Percentiles rank a stretch among this genome's conserved stretches.
Conservation (phyloP, 1,140 invertebrate genomes). For the Brachystomella parvula region DNA sequence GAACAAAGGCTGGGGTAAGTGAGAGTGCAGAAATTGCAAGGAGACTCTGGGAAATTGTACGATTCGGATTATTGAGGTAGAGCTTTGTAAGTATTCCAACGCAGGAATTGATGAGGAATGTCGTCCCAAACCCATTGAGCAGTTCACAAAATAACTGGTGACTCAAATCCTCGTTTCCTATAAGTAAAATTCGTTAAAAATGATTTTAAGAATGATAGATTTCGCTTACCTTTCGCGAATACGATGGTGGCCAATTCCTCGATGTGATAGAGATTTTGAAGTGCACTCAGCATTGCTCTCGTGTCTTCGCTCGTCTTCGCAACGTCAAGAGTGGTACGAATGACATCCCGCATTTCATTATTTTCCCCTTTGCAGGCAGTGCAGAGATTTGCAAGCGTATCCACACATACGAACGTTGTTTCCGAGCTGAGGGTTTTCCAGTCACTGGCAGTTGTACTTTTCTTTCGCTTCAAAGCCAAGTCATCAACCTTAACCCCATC, state of each 20-base stretch:
- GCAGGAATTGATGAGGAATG: constrained; percentile 34
- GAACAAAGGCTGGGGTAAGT: constrained; percentile 30
- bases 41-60: constrained; percentile 33
- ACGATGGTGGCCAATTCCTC: constrained; percentile 36
- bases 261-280: constrained; percentile 32
- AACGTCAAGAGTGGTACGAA: constrained; percentile 35
- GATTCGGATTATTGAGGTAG: constrained; percentile 25
- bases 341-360: constrained; percentile 38
- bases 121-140: constrained; percentile 36
- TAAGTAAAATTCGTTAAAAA: constrained; percentile 7
- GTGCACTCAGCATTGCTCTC: constrained; percentile 32
- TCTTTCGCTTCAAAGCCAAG: constrained; percentile 11
- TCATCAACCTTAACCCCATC: constrained; percentile 18
- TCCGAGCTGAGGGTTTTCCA: constrained; percentile 35
- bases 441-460: constrained; percentile 16
- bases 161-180: constrained; percentile 36
- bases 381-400: constrained; percentile 31
- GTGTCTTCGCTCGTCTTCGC: constrained; percentile 37
- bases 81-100: constrained; percentile 32
- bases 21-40: constrained; percentile 31
- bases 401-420: constrained; percentile 32
- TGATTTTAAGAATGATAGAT: neutral
- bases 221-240: constrained; percentile 32
- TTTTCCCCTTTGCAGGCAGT: constrained; percentile 35
- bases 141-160: constrained; percentile 37